phyloP scores from a whole-genome alignment of 2,888 invertebrate genomes.

The Nasonia oneida region DNA sequence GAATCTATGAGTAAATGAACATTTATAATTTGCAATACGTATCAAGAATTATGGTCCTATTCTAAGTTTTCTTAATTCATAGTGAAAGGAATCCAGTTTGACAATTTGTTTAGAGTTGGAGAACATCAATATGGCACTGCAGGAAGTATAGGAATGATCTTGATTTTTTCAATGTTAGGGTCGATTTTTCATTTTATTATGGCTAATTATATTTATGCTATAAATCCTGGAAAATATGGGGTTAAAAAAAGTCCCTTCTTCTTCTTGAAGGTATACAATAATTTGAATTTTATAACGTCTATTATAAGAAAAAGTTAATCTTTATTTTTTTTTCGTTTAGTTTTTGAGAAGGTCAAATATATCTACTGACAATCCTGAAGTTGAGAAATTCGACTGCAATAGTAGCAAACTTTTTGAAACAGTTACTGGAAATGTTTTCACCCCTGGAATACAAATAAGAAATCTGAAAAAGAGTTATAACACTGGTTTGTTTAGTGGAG shows the following conservation, averaged over 20 bases:
- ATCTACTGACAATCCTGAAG: slow-evolving; percentile 25
- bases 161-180: slow-evolving; percentile 86
- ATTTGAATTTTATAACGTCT: background rate
- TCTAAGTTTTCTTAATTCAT: slow-evolving; percentile 35
- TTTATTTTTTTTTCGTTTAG: slow-evolving; percentile 16
- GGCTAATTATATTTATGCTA: slow-evolving; percentile 91
- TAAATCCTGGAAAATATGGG: slow-evolving; percentile 91
- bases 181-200: slow-evolving; percentile 85
- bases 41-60: background rate
- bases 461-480: slow-evolving; percentile 78
- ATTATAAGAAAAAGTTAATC: slow-evolving; percentile 7
- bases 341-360: slow-evolving; percentile 14
- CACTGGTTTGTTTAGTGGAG: slow-evolving; percentile 67
- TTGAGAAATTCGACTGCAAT: slow-evolving; percentile 35
- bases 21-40: background rate
- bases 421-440: slow-evolving; percentile 68
- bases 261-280: slow-evolving; percentile 66
- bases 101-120: slow-evolving; percentile 73
- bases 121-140: slow-evolving; percentile 56
- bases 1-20: slow-evolving; percentile 70
- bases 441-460: slow-evolving; percentile 80
- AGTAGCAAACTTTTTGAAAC: slow-evolving; percentile 73
- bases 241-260: slow-evolving; percentile 91
- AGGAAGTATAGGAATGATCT: slow-evolving; percentile 82
- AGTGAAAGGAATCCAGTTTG: slow-evolving; percentile 78